Base-by-base conservation (phyloP, 2,888 invertebrate species). In the Reticulitermes lucifugus region DNA sequence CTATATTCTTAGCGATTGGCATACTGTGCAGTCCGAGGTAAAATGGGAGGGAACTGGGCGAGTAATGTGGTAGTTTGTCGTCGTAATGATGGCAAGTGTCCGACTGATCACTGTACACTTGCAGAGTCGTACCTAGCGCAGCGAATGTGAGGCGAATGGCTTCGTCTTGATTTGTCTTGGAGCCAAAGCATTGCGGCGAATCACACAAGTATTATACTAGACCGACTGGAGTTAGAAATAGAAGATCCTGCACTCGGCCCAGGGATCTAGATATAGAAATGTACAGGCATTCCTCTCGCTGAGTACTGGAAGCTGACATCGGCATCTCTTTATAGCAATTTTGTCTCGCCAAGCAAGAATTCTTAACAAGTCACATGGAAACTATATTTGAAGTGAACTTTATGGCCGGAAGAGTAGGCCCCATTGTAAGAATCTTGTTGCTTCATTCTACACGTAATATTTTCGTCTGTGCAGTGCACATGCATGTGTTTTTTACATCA, bases 261-360 rank as follows among this genome's bases (percentile, higher is more conserved):
- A 14, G n/a, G 65, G 65, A n/a, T 6, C 25, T 65, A 65, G 65
- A 65, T n/a, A 65, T 65, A 65, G 65, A 65, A 65, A 65, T n/a
- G n/a, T 65, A n/a, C 65, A 65, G 12, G n/a, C 6, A 65, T 65
- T n/a, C 18, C 55, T 55, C 65, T 25, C 25, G 6, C 65, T n/a
- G 65, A 12, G 65, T 65, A n/a, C 12, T n/a, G 4, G 9, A 25
- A n/a, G 4, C 65, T 65, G 65, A 65, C 65, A 65, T 65, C 65
- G 65, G 65, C n/a, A 65, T 65, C 7, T 65, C 65, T 65, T 65
- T 65, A 65, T 65, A 65, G 65, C 65, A n/a, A 65, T 65, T 65
- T 65, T n/a, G 65, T 65, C 65, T 65, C 65, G 65, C 65, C 65
- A 25, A 65, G n/a, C 65, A 65, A 65, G 65, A 65, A 65, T 65